These are phyloP conservation scores for Nemotelus pantherinus DNA, from an alignment of 2,888 invertebrate genomes.

Conservation along the genomic window DNA sequence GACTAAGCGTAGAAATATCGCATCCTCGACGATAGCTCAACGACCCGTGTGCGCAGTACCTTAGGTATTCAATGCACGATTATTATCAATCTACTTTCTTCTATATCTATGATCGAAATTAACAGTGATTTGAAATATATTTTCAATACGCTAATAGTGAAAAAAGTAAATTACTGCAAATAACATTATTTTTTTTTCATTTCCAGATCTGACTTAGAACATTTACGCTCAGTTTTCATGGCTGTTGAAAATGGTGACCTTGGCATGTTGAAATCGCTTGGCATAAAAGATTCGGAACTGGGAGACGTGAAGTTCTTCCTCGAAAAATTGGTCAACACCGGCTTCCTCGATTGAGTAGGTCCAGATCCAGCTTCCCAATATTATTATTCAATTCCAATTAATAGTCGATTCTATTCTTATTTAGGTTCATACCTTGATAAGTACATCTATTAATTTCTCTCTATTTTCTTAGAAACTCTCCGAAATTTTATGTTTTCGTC, in stretches of 20 bases:
- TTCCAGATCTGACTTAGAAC: constrained; percentile 87
- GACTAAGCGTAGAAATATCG: too few species aligned
- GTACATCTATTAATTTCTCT: constrained; percentile 62
- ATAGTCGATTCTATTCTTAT: constrained; percentile 78
- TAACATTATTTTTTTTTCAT: not conserved
- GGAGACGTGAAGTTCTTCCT: constrained; percentile 96
- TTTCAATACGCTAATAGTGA: too few species aligned
- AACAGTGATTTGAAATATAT: too few species aligned
- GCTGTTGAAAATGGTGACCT: constrained; percentile 95
- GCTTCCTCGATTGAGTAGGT: constrained; percentile 91
- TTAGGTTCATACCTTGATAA: constrained; percentile 69
- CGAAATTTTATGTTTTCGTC: too few species aligned
- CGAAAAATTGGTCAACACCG: constrained; percentile 94
- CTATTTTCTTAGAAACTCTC: not conserved
- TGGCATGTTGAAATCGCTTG: constrained; percentile 91
- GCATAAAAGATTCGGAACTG: constrained; percentile 93
- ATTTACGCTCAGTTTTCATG: constrained; percentile 93
- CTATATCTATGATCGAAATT: too few species aligned
- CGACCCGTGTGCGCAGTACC: too few species aligned
- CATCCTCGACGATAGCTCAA: too few species aligned
- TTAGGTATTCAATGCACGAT: too few species aligned
- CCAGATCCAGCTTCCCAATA: constrained; percentile 78
- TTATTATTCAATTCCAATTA: constrained; percentile 75
- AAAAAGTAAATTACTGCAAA: too few species aligned
- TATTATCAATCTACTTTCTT: too few species aligned